Percentiles rank a stretch among this genome's conserved stretches.
phyloP scores from a whole-genome alignment of 1,140 invertebrate genomes.

The Eriocheir sinensis region DNA sequence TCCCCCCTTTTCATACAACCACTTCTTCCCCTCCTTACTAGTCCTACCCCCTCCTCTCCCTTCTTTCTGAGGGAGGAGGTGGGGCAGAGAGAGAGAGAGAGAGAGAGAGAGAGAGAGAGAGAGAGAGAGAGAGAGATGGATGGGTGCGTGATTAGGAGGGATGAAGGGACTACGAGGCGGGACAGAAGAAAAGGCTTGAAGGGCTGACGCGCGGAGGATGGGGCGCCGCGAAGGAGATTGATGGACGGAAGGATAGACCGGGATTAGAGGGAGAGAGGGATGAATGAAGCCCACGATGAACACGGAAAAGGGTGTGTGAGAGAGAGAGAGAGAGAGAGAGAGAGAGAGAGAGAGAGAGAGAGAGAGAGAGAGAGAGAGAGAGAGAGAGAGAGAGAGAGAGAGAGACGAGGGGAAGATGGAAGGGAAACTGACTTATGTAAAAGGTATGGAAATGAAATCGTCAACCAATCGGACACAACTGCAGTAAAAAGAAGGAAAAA shows the following conservation, averaged over 20 bases:
- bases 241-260: neutral
- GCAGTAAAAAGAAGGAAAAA: too few relatives aligned
- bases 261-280: conserved; percentile 32
- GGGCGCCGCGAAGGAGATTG: too few relatives aligned
- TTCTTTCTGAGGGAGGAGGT: neutral
- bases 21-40: too few relatives aligned
- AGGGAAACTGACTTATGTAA: too few relatives aligned
- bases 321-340: conserved; percentile 55
- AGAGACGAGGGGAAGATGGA: neutral
- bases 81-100: neutral
- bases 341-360: conserved; percentile 26
- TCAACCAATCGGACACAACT: too few relatives aligned
- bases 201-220: neutral
- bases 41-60: too few relatives aligned
- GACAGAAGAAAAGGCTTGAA: neutral
- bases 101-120: neutral
- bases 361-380: neutral
- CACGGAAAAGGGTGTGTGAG: neutral
- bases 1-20: too few relatives aligned
- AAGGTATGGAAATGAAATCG: too few relatives aligned
- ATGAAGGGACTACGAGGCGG: neutral
- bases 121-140: neutral
- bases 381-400: neutral
- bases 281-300: too few relatives aligned
- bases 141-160: neutral